Evolutionary conservation across 2,113 vertebrate genomes (phyloP).

Genomic region (Leptobrachium ailaonicum): DNA sequence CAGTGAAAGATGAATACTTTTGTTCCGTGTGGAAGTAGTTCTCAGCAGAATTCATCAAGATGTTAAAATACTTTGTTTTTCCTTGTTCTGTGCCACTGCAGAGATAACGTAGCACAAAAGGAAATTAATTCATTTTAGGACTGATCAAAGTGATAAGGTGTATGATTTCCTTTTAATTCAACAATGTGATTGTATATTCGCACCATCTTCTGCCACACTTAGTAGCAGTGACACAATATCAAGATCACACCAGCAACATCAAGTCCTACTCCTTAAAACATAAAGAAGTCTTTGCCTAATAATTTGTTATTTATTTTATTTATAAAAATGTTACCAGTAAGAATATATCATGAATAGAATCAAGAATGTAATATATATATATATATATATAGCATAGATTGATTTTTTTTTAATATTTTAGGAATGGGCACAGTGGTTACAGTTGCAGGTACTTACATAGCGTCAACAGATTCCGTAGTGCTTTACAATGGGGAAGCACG

Average conservation of each 20-base stretch:
- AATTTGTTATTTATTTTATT: no score
- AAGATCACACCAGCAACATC: not conserved
- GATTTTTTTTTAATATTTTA: no score
- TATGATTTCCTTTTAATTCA: conserved; percentile 34
- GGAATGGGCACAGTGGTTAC: no score
- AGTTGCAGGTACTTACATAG: no score
- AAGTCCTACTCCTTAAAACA: not conserved
- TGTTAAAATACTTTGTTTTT: conserved; percentile 36
- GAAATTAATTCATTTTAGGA: conserved; percentile 47
- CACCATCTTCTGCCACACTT: conserved; percentile 16
- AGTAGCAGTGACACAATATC: not conserved
- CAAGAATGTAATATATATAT: not conserved
- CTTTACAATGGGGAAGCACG: no score
- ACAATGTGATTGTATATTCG: conserved; percentile 22
- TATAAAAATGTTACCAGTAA: no score
- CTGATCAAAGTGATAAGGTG: conserved; percentile 41
- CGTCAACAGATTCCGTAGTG: no score
- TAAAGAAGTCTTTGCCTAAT: not conserved
- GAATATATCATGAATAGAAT: not conserved
- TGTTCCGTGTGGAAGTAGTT: conserved; percentile 36
- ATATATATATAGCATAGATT: no score
- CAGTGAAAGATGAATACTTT: conserved; percentile 41
- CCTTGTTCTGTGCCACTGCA: conserved; percentile 35
- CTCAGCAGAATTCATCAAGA: conserved; percentile 36
- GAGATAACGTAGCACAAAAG: conserved; percentile 44